phyloP scores from a whole-genome alignment of 2,888 invertebrate species.

The Chaetoderma sp. region DNA sequence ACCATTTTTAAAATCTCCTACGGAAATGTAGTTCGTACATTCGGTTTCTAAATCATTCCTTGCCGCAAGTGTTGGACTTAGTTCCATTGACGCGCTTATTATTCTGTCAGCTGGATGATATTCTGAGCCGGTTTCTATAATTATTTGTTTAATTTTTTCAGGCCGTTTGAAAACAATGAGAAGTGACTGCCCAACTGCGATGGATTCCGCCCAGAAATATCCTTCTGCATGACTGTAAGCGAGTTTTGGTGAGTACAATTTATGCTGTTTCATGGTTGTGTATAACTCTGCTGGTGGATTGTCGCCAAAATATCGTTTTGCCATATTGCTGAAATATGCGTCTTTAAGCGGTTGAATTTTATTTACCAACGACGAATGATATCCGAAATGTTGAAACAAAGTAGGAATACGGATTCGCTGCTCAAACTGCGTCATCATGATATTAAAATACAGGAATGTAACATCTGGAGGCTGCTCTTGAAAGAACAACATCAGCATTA shows the following conservation, averaged over 20 bases:
- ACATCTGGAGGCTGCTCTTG: conserved; percentile 46
- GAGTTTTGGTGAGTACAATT: conserved; percentile 60
- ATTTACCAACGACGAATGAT: conserved; percentile 44
- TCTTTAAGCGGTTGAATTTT: conserved; percentile 52
- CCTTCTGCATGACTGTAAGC: conserved; percentile 64
- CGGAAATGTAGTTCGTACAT: conserved; percentile 40
- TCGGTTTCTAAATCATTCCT: conserved; percentile 21
- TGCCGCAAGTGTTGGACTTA: conserved; percentile 42
- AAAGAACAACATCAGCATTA: conserved; percentile 59
- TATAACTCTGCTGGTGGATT: conserved; percentile 66
- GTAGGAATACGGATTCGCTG: conserved; percentile 34
- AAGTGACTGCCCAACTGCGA: conserved; percentile 56
- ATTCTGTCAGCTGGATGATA: conserved; percentile 55
- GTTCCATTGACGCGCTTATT: conserved; percentile 50
- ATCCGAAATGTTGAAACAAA: conserved; percentile 47
- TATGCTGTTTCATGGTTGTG: conserved; percentile 61
- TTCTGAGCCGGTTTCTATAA: conserved; percentile 58
- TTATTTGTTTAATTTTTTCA: conserved; percentile 49
- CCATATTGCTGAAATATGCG: conserved; percentile 41
- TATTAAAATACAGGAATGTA: conserved; percentile 37
- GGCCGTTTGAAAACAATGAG: conserved; percentile 61
- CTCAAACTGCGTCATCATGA: conserved; percentile 35
- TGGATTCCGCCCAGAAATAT: conserved; percentile 67
- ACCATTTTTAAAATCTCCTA: conserved; percentile 54
- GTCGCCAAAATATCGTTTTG: conserved; percentile 49